These are phyloP conservation scores for Genyomyrus donnyi DNA, from an alignment of 2,113 vertebrate genomes.

Conservation along the genomic window DNA sequence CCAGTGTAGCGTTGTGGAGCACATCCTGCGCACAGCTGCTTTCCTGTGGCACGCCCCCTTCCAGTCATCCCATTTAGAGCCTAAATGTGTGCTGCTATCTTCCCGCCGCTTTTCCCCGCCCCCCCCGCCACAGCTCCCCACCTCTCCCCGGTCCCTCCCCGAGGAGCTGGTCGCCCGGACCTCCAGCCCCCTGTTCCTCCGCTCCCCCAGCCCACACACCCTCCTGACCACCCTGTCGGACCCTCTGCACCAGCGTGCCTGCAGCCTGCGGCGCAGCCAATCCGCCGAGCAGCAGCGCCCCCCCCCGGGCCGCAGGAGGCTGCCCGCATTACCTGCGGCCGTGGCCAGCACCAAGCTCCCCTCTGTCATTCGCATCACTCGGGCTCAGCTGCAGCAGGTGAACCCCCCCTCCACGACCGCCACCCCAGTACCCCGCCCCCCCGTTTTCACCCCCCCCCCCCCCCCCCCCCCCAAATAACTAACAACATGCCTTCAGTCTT, in stretches of 20 bases:
- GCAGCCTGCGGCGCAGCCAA: constrained; percentile 70
- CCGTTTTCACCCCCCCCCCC: constrained; percentile 20
- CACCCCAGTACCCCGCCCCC: too few relatives aligned
- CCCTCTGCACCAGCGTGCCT: constrained; percentile 65
- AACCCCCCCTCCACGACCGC: constrained; percentile 38
- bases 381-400: constrained; percentile 87
- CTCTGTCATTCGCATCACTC: constrained; percentile 85
- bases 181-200: constrained; percentile 66
- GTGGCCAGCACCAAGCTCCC: constrained; percentile 73
- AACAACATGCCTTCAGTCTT: background rate
- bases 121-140: constrained; percentile 66
- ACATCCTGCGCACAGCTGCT: background rate
- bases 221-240: constrained; percentile 69
- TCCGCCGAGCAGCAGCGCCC: constrained; percentile 68
- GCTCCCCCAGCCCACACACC: constrained; percentile 75
- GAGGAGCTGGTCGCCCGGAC: constrained; percentile 66
- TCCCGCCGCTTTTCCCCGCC: background rate
- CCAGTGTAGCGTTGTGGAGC: background rate
- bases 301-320: constrained; percentile 71
- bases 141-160: constrained; percentile 77
- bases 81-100: constrained; percentile 19
- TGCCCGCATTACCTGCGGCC: constrained; percentile 74
- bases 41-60: background rate
- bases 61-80: constrained; percentile 14
- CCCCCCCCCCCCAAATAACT: background rate